Conservation (phyloP, 2,113 vertebrate genomes). For the Spea multiplicata region DNA sequence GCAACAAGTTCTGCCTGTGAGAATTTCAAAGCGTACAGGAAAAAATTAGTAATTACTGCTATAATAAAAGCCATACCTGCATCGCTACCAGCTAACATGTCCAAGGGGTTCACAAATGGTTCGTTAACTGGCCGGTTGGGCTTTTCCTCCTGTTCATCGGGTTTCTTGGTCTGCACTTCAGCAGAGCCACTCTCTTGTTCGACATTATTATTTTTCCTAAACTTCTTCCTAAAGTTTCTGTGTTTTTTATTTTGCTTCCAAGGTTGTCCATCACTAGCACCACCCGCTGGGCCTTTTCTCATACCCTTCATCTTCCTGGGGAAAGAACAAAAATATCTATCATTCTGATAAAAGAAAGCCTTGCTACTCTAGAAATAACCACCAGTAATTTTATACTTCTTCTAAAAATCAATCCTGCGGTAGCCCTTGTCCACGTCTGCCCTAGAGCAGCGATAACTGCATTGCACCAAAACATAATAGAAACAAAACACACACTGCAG, state of each 20-base stretch:
- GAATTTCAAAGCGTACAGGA: too few species aligned
- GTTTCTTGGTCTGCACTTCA: background rate
- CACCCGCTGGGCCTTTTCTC: constrained; percentile 59
- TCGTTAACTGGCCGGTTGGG: background rate
- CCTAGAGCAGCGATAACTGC: too few species aligned
- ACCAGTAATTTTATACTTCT: too few species aligned
- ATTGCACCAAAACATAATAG: too few species aligned
- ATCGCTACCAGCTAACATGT: constrained; percentile 63
- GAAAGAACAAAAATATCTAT: background rate
- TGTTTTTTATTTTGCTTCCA: constrained; percentile 53
- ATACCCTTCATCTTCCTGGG: constrained; percentile 76
- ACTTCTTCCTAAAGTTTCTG: constrained; percentile 55
- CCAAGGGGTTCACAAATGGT: constrained; percentile 62
- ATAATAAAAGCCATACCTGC: constrained; percentile 57
- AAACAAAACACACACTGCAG: too few species aligned
- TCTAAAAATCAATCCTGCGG: too few species aligned
- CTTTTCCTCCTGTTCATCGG: background rate
- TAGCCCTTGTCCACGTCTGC: too few species aligned
- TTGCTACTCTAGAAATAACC: too few species aligned
- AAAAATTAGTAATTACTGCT: too few species aligned
- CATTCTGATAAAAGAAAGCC: too few species aligned
- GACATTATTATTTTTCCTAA: constrained; percentile 36
- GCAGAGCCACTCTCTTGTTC: background rate
- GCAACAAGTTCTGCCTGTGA: too few species aligned
- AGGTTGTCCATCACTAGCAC: constrained; percentile 14